Evolutionary conservation across 2,113 vertebrate genomes (phyloP), one percentile per base, ranked within the genome.

Genomic region (Podarcis raffonei): DNA sequence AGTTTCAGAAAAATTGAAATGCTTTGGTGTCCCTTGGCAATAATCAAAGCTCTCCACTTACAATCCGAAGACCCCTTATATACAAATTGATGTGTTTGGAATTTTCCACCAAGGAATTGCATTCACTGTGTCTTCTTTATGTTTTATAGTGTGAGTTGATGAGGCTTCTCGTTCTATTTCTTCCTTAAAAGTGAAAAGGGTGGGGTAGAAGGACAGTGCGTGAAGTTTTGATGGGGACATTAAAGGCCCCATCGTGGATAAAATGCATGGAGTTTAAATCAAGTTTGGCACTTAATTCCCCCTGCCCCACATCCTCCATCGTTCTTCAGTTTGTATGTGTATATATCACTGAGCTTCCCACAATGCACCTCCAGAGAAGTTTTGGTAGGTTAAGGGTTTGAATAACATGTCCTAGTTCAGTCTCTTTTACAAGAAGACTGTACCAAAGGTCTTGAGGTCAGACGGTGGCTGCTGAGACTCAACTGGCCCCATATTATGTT

Each of bases 401-500:
- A 80, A 42, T 89, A 53, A 27, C 39, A 72, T 76, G 37, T 83
- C 76, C 89, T 92, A 32, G 62, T 84, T 93, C 82, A 85, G 91
- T 90, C 90, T 86, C 84, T 90, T 82, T 91, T 89, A 85, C 68
- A 68, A 83, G 22, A 22, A 53, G 94, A 87, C 88, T 9, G 92
- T 92, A 92, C 95, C 94, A 94, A 93, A 93, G 35, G 89, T 91
- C 93, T 92, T 88, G 78, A 90, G 77, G 74, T 93, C 89, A 32
- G 89, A 87, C 85, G 6, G 57, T 77, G 92, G 85, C 91, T 93
- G 89, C n/a, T 86, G 76, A 87, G 87, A 85, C 0, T 2, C 86
- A 86, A 86, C 87, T 91, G 87, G 87, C 39, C 92, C 93, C 85
- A 79, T 79, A 74, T 87, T 90, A 27, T 0, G 2, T 92, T 79